Evolutionary conservation across 2,113 vertebrate species (phyloP).

Genomic region (Balaeniceps rex): DNA sequence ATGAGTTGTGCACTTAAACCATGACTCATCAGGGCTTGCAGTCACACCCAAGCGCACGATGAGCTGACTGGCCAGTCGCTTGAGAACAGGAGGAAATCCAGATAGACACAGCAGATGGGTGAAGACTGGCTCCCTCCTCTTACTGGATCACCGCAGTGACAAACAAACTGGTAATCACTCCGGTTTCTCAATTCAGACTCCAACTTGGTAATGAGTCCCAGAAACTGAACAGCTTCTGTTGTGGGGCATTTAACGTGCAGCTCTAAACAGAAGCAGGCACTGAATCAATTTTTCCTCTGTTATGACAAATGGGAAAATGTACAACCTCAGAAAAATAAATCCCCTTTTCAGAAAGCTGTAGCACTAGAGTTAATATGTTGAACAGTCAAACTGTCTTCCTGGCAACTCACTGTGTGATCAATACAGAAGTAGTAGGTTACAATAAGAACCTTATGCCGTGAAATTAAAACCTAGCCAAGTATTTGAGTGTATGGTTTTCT

Average conservation of each 20-base stretch:
- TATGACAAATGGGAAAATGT: background rate
- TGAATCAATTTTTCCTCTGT: background rate
- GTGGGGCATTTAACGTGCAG: background rate
- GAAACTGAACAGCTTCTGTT: background rate
- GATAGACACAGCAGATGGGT: background rate
- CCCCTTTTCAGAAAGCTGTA: background rate
- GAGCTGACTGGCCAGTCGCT: background rate
- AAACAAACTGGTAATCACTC: background rate
- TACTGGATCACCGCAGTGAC: background rate
- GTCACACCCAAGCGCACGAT: constrained; percentile 16
- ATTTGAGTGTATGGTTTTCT: background rate
- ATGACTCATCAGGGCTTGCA: constrained; percentile 29
- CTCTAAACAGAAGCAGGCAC: background rate
- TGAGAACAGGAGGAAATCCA: background rate
- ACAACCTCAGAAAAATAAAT: background rate
- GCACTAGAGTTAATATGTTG: background rate
- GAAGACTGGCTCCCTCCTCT: background rate
- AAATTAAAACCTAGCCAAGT: background rate
- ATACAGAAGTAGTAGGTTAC: background rate
- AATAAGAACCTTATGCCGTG: background rate
- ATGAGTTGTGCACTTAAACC: constrained; percentile 4
- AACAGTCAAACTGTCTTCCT: background rate
- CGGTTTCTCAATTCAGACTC: background rate
- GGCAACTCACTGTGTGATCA: background rate
- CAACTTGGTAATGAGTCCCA: background rate